Evolutionary conservation across 2,113 vertebrate genomes (phyloP).

Genomic region (Pituophis catenifer): DNA sequence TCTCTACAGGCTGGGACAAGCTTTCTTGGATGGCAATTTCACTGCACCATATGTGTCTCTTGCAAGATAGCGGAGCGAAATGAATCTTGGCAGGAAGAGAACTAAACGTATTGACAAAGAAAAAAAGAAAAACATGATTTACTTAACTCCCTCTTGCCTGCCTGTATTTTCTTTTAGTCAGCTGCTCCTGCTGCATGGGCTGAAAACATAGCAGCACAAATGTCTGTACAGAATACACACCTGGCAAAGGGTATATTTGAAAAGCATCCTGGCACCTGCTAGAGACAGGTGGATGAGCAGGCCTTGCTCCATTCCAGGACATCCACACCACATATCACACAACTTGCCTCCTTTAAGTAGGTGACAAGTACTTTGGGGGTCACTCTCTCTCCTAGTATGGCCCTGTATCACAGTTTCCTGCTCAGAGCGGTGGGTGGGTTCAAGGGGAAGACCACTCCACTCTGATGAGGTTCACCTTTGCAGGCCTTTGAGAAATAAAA

Average conservation of each 20-base stretch:
- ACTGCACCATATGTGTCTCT: constrained; percentile 90
- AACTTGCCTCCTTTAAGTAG: not conserved
- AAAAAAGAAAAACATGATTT: constrained; percentile 78
- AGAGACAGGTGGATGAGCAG: constrained; percentile 3
- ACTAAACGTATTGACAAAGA: constrained; percentile 84
- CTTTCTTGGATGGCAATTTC: constrained; percentile 98
- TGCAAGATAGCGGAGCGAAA: constrained; percentile 89
- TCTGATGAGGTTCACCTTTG: not conserved
- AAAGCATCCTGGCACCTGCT: constrained; percentile 38
- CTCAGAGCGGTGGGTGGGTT: not conserved
- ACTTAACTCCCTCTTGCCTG: constrained; percentile 85
- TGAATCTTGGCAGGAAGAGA: constrained; percentile 91
- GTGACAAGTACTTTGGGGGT: not conserved
- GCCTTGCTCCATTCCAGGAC: not conserved
- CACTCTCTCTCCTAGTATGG: not conserved
- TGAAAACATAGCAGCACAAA: constrained; percentile 51
- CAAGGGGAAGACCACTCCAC: not conserved
- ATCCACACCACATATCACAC: not conserved
- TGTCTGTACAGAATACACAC: constrained; percentile 13
- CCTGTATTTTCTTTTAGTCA: constrained; percentile 57
- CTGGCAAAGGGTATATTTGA: constrained; percentile 13
- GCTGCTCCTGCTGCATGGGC: constrained; percentile 31
- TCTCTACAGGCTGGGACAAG: constrained; percentile 99
- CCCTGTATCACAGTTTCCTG: not conserved
- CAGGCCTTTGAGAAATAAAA: accelerated